A percentile compares a stretch with the other conserved stretches of the same genome.
These are phyloP conservation scores for Drosophila testacea DNA, from an alignment of 2,888 invertebrate genomes.

Conservation along the genomic window DNA sequence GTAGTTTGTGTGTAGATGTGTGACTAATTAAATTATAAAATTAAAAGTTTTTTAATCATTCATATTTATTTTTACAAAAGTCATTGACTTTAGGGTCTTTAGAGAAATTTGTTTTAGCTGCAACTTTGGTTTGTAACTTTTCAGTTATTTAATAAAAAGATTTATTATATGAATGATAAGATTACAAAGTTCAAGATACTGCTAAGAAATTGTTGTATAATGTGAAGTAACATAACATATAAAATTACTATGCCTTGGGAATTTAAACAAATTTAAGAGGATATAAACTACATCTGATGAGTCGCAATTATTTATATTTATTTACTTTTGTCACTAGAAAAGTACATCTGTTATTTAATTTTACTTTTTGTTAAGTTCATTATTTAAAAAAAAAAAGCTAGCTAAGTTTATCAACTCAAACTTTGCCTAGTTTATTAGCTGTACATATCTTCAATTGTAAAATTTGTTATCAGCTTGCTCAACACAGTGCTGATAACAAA, in stretches of 20 bases:
- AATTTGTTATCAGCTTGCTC: slow-evolving; percentile 25
- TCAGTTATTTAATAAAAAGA: neutral
- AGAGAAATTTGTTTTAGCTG: slow-evolving; percentile 11
- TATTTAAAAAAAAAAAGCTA: neutral
- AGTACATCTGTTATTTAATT: neutral
- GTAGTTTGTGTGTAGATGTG: slow-evolving; percentile 45
- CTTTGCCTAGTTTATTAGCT: neutral
- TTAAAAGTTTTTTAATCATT: slow-evolving; percentile 46
- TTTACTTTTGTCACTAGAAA: neutral
- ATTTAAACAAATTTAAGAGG: neutral
- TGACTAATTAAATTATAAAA: slow-evolving; percentile 71
- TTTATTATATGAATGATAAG: neutral
- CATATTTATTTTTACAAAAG: slow-evolving; percentile 34
- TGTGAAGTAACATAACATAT: no score
- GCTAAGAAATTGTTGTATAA: no score
- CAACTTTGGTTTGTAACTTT: neutral
- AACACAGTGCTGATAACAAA: slow-evolving; percentile 18
- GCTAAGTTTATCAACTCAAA: neutral
- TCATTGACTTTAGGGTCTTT: slow-evolving; percentile 49
- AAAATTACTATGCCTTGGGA: neutral
- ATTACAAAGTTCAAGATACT: neutral
- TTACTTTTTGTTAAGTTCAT: neutral
- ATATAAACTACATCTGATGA: neutral
- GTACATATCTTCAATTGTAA: slow-evolving; percentile 11
- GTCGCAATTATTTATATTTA: neutral